Evolutionary conservation across 2,888 invertebrate genomes (phyloP).

Genomic region (Meta bourneti): DNA sequence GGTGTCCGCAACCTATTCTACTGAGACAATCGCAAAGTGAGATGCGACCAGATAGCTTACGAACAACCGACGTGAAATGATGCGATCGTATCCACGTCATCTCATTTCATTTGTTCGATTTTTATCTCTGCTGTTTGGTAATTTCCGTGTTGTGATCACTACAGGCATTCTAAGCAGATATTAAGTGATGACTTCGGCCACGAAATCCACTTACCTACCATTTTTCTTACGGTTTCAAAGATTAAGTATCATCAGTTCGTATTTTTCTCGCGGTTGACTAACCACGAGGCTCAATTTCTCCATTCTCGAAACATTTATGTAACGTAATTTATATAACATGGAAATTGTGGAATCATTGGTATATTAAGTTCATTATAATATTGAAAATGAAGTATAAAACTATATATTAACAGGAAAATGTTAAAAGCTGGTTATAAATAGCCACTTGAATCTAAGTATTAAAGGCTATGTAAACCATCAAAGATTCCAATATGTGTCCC

Average conservation of each 20-base stretch:
- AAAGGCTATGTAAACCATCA: too few relatives aligned
- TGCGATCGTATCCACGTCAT: background rate
- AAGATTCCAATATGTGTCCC: too few relatives aligned
- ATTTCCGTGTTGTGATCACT: background rate
- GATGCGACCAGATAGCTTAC: too few relatives aligned
- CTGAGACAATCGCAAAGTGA: background rate
- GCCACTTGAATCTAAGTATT: too few relatives aligned
- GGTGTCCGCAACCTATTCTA: background rate
- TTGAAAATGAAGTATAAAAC: too few relatives aligned
- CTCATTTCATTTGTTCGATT: background rate
- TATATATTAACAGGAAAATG: too few relatives aligned
- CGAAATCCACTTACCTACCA: background rate
- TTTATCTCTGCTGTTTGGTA: background rate
- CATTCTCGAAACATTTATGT: too few relatives aligned
- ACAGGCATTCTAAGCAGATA: background rate
- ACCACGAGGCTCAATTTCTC: too few relatives aligned
- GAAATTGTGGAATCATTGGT: too few relatives aligned
- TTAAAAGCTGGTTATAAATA: too few relatives aligned
- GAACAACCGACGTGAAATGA: background rate
- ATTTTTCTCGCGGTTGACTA: background rate
- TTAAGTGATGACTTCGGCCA: background rate
- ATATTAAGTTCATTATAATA: too few relatives aligned
- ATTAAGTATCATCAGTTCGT: background rate
- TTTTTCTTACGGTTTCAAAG: background rate
- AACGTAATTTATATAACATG: too few relatives aligned